Base-by-base conservation (phyloP, 2,888 invertebrate genomes). In the Epiblema foenella region DNA sequence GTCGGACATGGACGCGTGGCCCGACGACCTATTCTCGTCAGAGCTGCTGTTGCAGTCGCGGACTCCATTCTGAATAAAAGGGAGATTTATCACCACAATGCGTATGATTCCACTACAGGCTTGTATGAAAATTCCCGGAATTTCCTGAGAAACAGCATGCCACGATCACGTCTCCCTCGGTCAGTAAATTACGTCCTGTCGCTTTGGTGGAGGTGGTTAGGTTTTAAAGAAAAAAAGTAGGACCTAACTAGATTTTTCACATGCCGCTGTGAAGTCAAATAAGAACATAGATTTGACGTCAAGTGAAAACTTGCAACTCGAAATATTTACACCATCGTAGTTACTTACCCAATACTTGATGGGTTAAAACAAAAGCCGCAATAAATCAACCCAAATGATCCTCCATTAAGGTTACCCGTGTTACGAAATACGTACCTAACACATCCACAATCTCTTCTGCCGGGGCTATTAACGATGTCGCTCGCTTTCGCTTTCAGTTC, bases 1-100 rank as follows among this genome's bases (percentile, higher is more conserved):
- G 87, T 98, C 98, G n/a, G 98, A 98, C 98, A 98, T 98, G 80
- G 97, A 97, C 9, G 98, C 98, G 88, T 98, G 98, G 0, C 98
- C 98, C 0, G 98, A 98, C n/a, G 98, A 98, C 46, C 98, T 94
- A 87, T 97, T 97, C 89, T 98, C 98, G 82, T 98, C 97, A 2
- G 97, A 98, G 20, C 97, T 97, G 87, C 97, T 97, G 89, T 96
- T 96, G 83, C 96, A 96, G 74, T 96, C 96, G 73, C 96, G 95
- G 71, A 95, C 95, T 69, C 94, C 94, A 88, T 94, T 93, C 87
- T 95, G 92, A 0, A 83, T 82, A 17, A 51, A 59, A 10, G 17
- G 60, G 37, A 58, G 10, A 18, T 39, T 18, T 37, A 33, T 24
- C 2, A 24, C 24, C 2, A 24, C 24, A 24, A 24, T 33, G 33